Percentiles rank a stretch among this genome's conserved stretches.
phyloP scores from a whole-genome alignment of 1,140 invertebrate genomes.

The Pectinophora gossypiella region DNA sequence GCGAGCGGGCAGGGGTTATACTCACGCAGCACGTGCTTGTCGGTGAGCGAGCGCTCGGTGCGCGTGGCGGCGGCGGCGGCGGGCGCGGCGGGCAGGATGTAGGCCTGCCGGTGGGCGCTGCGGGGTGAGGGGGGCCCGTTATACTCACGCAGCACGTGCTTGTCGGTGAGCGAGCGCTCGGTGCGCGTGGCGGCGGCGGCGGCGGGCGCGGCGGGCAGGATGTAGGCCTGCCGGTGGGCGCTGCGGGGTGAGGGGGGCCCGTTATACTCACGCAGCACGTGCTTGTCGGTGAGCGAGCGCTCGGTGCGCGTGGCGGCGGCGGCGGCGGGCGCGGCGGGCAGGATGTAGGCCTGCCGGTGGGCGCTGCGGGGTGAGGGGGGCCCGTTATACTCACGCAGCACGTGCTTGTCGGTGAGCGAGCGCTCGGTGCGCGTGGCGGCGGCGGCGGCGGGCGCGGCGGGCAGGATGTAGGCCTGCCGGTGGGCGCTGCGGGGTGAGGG shows the following conservation, averaged over 20 bases:
- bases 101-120: background rate
- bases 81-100: background rate
- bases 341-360: constrained; percentile 88
- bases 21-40: constrained; percentile 81
- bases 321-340: constrained; percentile 87
- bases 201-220: constrained; percentile 88
- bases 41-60: constrained; percentile 96
- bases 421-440: constrained; percentile 92
- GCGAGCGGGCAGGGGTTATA: background rate
- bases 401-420: constrained; percentile 96
- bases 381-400: constrained; percentile 86
- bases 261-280: constrained; percentile 52
- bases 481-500: no score
- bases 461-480: constrained; percentile 93
- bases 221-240: constrained; percentile 86
- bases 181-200: constrained; percentile 91
- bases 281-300: constrained; percentile 96
- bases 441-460: constrained; percentile 86
- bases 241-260: no score
- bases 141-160: constrained; percentile 76
- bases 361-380: no score
- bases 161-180: constrained; percentile 95
- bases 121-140: no score
- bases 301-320: constrained; percentile 91
- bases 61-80: constrained; percentile 87